Base-by-base conservation (phyloP, 1,140 invertebrate genomes). In the Elysia chlorotica region DNA sequence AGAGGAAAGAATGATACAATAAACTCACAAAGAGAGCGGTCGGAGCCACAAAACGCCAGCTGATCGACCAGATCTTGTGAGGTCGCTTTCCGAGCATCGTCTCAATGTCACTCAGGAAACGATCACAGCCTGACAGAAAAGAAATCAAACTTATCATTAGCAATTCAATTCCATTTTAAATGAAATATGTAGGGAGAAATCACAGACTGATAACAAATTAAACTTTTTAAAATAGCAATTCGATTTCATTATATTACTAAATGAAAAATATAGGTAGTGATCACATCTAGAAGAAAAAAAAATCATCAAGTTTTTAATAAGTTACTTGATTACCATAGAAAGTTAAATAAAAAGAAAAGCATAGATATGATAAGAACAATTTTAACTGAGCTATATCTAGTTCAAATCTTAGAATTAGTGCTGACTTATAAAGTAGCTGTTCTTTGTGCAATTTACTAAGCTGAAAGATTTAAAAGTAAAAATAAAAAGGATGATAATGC, bases 31-130 rank as follows among this genome's bases (percentile, higher is more conserved):
- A 88, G 23, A 95, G 88, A 30, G 93, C 90, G 28, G 91, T 88
- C 17, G 93, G 94, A 2, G 93, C 93, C 30, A 95, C 89, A 25
- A 92, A 88, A 69, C 91, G 91, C 93, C 93, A 95, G 90, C 93
- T 93, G 76, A 91, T 89, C 56, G 90, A 91, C 94, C 94, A 95
- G 14, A 82, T 79, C 25, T 76, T 77, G 36, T 59, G 31, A 25
- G 83, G 82, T 28, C 77, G 57, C 25, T 74, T 68, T 14, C 83
- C 84, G 10, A 86, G 74, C 85, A 87, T 87, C 37, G 77, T 63
- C 59, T 85, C 76, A 33, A 87, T 83, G 67, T 87, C 83, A 5
- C 74, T 73, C 33, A 81, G 56, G 74, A 87, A 84, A 31, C 80
- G 74, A 14, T 84, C 76, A 25, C 87, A 76, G 56, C 86, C 86